phyloP scores from a whole-genome alignment of 1,140 invertebrate species.

The Bombus breviceps region DNA sequence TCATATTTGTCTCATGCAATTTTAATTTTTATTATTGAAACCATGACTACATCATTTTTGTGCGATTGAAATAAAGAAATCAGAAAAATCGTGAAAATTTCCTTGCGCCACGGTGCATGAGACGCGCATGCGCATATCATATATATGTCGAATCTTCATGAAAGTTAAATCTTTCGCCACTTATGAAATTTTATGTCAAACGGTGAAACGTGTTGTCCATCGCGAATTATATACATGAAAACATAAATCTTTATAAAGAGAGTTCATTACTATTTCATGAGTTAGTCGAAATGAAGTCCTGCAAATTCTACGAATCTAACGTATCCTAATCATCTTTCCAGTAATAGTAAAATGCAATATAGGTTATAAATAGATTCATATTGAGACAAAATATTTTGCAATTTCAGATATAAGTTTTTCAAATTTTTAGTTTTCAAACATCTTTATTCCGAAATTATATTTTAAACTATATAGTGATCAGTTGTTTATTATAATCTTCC shows the following conservation, averaged over 20 bases:
- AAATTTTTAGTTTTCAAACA: no score
- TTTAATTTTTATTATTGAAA: background rate
- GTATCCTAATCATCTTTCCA: background rate
- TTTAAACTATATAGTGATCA: no score
- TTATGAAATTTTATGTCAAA: background rate
- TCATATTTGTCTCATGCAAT: background rate
- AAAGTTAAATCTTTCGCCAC: background rate
- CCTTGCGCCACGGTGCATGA: background rate
- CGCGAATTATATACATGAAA: background rate
- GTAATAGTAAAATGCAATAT: background rate
- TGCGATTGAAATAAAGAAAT: background rate
- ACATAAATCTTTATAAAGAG: no score
- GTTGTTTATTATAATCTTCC: no score
- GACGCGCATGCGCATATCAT: background rate
- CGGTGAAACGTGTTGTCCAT: background rate
- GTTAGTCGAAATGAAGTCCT: background rate
- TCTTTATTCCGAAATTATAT: no score
- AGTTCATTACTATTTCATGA: background rate
- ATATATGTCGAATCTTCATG: background rate
- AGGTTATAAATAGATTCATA: background rate
- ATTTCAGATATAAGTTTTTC: background rate
- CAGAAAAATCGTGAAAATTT: background rate
- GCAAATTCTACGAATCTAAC: background rate
- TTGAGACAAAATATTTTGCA: background rate
- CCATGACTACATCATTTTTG: background rate